Evolutionary conservation across 2,113 vertebrate genomes (phyloP), one percentile per base, ranked within the genome.

Genomic region (Rana temporaria): DNA sequence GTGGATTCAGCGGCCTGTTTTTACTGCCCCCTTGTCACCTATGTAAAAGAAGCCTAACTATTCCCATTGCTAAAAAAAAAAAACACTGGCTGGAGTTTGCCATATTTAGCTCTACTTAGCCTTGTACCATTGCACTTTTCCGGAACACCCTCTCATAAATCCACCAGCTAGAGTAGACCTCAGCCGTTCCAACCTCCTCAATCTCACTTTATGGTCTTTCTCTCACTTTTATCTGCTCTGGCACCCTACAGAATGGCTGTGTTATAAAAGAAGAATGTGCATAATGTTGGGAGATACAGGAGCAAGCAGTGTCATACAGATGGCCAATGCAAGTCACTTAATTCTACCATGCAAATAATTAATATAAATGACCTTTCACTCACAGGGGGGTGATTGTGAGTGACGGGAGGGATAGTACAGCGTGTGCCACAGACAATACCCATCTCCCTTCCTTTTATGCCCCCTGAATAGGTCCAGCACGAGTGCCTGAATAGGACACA

Each of bases 361-460:
- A 85, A 88, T 89, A 90, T 86, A 87, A 86, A 86, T 86, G 84
- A 87, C 84, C 91, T 88, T 92, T 93, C 48, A 66, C 79, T 82
- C 70, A 59, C 20, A 22, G 63, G 48, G 63, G 55, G 80, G 20
- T 22, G 34, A 24, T 8, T 8, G 67, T 56, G 62, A 90, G 90
- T 91, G 89, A 89, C 87, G 88, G 88, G 89, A 48, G 42, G 91
- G 87, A 91, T 89, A 91, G 92, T 86, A 81, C 74, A 90, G 90
- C 88, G 91, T 92, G 93, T 92, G 91, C 89, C 89, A 81, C 72
- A 87, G 85, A 94, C 92, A 94, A 94, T 92, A 88, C 86, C 84
- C 34, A 87, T 59, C 80, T 73, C 74, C 55, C 22, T 56, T 79
- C 66, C 66, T 59, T 82, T 82, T 82, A 82, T 82, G 59, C 59